phyloP scores from a whole-genome alignment of 1,140 invertebrate genomes.

The Bradysia coprophila region DNA sequence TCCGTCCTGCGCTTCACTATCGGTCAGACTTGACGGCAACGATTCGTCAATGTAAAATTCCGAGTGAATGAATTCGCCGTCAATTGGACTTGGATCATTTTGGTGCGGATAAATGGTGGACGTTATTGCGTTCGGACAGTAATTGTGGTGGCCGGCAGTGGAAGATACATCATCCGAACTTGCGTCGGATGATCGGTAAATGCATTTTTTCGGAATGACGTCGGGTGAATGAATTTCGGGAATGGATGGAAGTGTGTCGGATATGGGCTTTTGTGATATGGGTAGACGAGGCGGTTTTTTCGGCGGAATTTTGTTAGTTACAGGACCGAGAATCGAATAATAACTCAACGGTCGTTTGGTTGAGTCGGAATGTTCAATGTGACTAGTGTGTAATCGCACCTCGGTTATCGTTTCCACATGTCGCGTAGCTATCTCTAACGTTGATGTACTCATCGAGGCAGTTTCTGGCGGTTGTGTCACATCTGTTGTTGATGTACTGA shows the following conservation, averaged over 20 bases:
- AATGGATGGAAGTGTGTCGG: not conserved
- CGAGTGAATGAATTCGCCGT: constrained; percentile 19
- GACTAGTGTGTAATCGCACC: constrained; percentile 5
- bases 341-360: not conserved
- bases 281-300: not conserved
- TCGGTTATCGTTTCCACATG: constrained; percentile 15
- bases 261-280: not conserved
- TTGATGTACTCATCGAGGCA: constrained; percentile 4
- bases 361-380: not conserved
- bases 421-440: constrained; percentile 9
- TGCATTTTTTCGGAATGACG: constrained; percentile 7
- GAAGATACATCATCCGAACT: not conserved
- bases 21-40: constrained; percentile 44
- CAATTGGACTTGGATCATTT: not conserved
- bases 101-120: no score
- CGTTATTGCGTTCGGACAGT: no score
- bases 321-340: not conserved
- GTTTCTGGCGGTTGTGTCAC: constrained; percentile 10
- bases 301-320: not conserved
- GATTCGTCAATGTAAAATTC: constrained; percentile 80
- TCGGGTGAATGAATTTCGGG: constrained; percentile 5
- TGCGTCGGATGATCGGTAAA: not conserved
- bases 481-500: constrained; percentile 12
- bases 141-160: constrained; percentile 10
- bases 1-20: constrained; percentile 13